Conservation (phyloP, 2,113 vertebrate genomes). For the Plecturocebus donacophilus region DNA sequence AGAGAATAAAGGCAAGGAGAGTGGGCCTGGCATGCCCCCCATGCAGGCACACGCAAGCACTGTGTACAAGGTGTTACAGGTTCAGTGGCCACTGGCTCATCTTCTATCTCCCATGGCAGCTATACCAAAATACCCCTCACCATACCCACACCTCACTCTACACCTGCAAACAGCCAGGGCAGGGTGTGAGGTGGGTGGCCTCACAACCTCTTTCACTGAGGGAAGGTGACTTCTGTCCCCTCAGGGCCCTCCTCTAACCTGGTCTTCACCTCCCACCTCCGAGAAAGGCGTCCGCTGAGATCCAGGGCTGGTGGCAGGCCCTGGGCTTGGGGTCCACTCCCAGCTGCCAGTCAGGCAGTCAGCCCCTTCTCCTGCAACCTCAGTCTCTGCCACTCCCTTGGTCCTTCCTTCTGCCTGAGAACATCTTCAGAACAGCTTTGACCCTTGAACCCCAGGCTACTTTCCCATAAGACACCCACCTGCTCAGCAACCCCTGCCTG, state of each 20-base stretch:
- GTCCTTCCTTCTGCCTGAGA: background rate
- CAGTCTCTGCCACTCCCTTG: background rate
- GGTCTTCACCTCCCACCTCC: background rate
- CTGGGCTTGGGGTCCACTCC: background rate
- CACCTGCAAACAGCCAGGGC: background rate
- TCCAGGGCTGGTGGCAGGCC: background rate
- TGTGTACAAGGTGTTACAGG: fast-evolving
- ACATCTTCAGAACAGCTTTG: background rate
- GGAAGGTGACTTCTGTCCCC: background rate
- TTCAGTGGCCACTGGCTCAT: too few relatives aligned
- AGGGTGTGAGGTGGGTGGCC: background rate
- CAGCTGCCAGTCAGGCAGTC: background rate
- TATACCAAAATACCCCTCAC: background rate
- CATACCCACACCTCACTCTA: too few relatives aligned
- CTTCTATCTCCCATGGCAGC: background rate
- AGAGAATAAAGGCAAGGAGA: background rate
- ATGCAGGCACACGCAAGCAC: background rate
- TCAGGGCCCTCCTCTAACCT: background rate
- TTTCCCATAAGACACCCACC: background rate
- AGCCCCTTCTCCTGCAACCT: background rate
- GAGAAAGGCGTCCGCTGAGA: background rate
- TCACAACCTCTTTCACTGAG: background rate
- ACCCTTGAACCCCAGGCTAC: background rate
- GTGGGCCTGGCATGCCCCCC: fast-evolving
- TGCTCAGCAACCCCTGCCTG: background rate